Base-by-base conservation (phyloP, 1,140 invertebrate species). In the Macrosteles quadrilineatus region DNA sequence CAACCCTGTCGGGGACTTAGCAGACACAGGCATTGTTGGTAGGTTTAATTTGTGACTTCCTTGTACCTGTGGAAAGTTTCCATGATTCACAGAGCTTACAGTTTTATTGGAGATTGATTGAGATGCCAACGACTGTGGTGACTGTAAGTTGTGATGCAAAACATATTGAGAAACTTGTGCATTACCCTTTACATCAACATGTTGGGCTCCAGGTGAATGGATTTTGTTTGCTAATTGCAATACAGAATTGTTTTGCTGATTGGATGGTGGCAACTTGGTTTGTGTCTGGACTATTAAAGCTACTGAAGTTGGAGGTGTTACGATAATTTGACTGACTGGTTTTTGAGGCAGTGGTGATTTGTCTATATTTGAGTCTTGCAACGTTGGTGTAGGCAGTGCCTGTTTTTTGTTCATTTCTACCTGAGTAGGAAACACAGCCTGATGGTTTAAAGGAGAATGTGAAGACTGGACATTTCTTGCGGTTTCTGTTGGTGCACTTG, bases 281-380 rank as follows among this genome's bases (percentile, higher is more conserved):
- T 59, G 55, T 11, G 55, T 59, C 27, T 59, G 55, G 27, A 59
- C 55, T 9, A 59, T 59, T 23, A 59, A 59, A 27, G 55, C 55
- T 29, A 59, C 21, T 27, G 55, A 59, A n/a, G 55, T 27, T 4
- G 55, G 55, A 6, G 55, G 55, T 27, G 55, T 27, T 27, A 59
- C 55, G 27, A 59, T 59, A 14, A 59, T 59, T 23, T 59, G 55
- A 29, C 27, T 59, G 2, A 59, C 9, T 11, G 55, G 27, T 30
- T 59, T 59, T 30, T 14, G 21, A 27, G 6, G n/a, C n/a, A n/a
- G 6, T 27, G 21, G 25, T 6, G 55, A 2, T 59, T 59, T 59
- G 21, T 59, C 55, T 27, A 27, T 3, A 59, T 59, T 25, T 27
- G 55, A 27, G 2, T 59, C 55, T 59, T 59, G 55, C 6, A 30